phyloP scores from a whole-genome alignment of 2,888 invertebrate species.

The Caenorhabditis uteleia region DNA sequence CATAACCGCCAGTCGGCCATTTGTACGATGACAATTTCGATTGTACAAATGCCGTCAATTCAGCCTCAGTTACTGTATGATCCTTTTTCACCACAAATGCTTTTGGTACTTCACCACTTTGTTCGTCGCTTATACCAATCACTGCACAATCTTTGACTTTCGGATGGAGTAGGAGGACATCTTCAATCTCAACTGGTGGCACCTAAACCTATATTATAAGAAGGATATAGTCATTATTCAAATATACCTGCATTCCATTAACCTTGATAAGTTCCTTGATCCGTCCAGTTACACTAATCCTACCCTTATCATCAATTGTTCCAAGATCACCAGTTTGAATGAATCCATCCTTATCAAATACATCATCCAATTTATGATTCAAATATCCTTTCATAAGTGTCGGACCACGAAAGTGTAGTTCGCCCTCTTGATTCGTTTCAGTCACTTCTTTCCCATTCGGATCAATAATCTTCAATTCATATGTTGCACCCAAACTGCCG shows the following conservation, averaged over 20 bases:
- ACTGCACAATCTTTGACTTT: conserved; percentile 44
- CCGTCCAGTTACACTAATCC: conserved; percentile 22
- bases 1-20: conserved; percentile 32
- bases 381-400: conserved; percentile 50
- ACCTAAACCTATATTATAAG: conserved; percentile 13
- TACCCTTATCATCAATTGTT: conserved; percentile 23
- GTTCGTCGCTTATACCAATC: conserved; percentile 34
- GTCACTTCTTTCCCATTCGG: conserved; percentile 23
- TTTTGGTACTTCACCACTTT: conserved; percentile 37
- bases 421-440: conserved; percentile 19
- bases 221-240: not conserved
- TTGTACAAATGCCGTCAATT: conserved; percentile 24
- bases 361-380: conserved; percentile 24
- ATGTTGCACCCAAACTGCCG: conserved; percentile 24
- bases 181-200: conserved; percentile 43
- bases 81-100: conserved; percentile 41
- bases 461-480: conserved; percentile 31
- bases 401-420: conserved; percentile 46
- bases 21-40: conserved; percentile 38
- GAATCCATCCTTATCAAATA: conserved; percentile 38
- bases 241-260: conserved; percentile 37
- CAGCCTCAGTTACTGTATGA: conserved; percentile 24
- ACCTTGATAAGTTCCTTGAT: conserved; percentile 40
- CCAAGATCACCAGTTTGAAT: conserved; percentile 41
- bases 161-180: conserved; percentile 39